Evolutionary conservation across 2,113 vertebrate genomes (phyloP).

Genomic region (Centrocercus urophasianus): DNA sequence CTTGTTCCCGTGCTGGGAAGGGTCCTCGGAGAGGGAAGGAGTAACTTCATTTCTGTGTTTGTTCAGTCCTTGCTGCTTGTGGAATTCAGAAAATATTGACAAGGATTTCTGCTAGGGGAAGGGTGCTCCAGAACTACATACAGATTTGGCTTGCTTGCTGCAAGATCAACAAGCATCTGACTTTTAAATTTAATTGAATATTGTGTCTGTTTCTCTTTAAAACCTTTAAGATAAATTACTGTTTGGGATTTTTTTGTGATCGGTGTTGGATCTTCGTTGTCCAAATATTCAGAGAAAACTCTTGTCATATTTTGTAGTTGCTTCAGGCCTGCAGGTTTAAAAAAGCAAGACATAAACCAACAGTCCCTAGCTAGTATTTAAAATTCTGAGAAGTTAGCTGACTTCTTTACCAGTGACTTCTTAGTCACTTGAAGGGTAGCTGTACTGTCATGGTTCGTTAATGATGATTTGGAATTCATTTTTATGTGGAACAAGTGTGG

Average conservation of each 20-base stretch:
- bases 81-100: not conserved
- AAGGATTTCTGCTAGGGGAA: not conserved
- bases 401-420: not conserved
- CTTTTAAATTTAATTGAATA: not conserved
- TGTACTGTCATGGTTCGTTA: not conserved
- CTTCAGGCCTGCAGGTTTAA: not conserved
- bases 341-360: not conserved
- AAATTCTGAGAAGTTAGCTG: not conserved
- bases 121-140: accelerated
- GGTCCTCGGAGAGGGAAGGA: not conserved
- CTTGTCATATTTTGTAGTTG: not conserved
- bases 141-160: not conserved
- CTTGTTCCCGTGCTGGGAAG: not conserved
- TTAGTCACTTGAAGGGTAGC: not conserved
- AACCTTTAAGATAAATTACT: not conserved
- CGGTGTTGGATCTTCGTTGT: not conserved
- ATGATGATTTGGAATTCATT: not conserved
- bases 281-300: not conserved
- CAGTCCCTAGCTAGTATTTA: not conserved
- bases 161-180: not conserved
- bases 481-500: not conserved
- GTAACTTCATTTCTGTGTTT: not conserved
- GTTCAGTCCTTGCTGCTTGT: not conserved
- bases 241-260: not conserved
- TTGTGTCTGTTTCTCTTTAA: not conserved